Percentiles rank a stretch among this genome's conserved stretches.
These are phyloP conservation scores for Cotesia glomerata DNA, from an alignment of 1,140 invertebrate genomes.

Conservation along the genomic window DNA sequence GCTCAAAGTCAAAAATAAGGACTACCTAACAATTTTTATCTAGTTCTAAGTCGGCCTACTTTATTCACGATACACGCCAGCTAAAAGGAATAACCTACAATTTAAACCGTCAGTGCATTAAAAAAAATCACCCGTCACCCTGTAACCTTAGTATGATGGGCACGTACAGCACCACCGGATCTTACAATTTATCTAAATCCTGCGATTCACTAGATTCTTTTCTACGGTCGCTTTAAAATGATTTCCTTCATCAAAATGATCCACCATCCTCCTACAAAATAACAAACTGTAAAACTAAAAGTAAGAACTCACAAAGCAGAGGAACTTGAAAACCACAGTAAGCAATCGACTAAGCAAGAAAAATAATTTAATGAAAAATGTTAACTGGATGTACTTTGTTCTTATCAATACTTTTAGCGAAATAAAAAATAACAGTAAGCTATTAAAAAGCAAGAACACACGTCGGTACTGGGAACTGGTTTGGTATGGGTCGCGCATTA, in stretches of 20 bases:
- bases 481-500: neutral
- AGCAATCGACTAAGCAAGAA: no score
- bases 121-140: neutral
- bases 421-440: no score
- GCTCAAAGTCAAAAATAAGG: no score
- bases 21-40: no score
- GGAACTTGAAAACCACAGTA: no score
- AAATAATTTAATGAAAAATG: no score
- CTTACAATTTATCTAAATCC: conserved; percentile 2
- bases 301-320: neutral
- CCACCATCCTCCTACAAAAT: neutral
- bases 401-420: no score
- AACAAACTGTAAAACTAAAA: neutral
- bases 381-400: no score
- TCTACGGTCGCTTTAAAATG: neutral
- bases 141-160: neutral
- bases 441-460: no score
- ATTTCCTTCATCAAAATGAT: neutral
- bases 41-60: no score
- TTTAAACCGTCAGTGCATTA: neutral
- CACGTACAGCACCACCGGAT: neutral
- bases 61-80: no score
- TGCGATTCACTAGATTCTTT: neutral
- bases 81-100: neutral
- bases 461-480: no score